Evolutionary conservation across 2,888 invertebrate genomes (phyloP).

Genomic region (Noctuana brunneofusca): DNA sequence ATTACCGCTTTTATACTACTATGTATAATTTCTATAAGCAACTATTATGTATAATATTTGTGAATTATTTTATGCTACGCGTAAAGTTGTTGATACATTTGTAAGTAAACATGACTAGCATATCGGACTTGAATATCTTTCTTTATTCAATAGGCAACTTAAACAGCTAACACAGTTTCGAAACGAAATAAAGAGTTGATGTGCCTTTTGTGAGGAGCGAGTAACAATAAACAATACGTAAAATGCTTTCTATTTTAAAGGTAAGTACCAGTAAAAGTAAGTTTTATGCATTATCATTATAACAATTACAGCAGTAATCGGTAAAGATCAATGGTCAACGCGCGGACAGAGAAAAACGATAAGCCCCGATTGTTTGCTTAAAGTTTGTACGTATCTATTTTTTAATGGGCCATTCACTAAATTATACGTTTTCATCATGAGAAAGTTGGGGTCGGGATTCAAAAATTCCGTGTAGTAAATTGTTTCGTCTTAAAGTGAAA

Average conservation of each 20-base stretch:
- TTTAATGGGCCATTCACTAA: constrained; percentile 65
- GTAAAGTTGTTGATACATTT: background rate
- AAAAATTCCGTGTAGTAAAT: constrained; percentile 59
- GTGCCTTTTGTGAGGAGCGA: constrained; percentile 52
- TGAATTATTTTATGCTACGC: background rate
- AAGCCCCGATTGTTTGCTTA: constrained; percentile 59
- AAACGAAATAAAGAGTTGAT: constrained; percentile 44
- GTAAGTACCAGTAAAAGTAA: constrained; percentile 59
- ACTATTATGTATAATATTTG: no score
- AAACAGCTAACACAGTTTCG: constrained; percentile 1
- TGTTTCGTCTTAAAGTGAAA: constrained; percentile 64
- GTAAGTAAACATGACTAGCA: background rate
- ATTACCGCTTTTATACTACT: no score
- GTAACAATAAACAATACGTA: constrained; percentile 58
- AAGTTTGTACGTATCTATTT: constrained; percentile 60
- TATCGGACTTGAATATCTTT: constrained; percentile 6
- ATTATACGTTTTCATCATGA: constrained; percentile 68
- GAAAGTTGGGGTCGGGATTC: constrained; percentile 68
- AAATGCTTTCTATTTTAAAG: constrained; percentile 62
- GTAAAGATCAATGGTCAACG: constrained; percentile 59
- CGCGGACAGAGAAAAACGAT: constrained; percentile 56
- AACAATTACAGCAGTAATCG: constrained; percentile 56
- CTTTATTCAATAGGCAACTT: background rate
- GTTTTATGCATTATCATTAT: constrained; percentile 64
- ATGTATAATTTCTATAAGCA: no score